Base-by-base conservation (phyloP, 2,113 vertebrate species). In the Periophthalmodon schlosseri region DNA sequence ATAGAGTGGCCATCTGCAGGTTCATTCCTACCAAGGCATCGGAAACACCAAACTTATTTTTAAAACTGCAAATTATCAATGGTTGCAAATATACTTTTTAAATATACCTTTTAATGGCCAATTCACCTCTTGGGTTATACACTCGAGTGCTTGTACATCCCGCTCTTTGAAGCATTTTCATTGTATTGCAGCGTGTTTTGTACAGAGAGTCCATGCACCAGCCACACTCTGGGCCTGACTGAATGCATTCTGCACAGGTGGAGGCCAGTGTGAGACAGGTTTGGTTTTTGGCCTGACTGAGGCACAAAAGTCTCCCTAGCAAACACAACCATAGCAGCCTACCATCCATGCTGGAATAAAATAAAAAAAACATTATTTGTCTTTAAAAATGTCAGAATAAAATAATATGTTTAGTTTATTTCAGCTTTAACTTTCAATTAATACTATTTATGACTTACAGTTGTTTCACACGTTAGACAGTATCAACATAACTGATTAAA, bases 231-330 rank as follows among this genome's bases (percentile, higher is more conserved):
- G 84, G 77, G 24, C 76, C 67, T 0, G 77, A 77, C 77, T 68
- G 75, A 66, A 92, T 80, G 75, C 91, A 92, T 64, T 89, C 21
- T 0, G 81, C 60, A 10, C 84, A 90, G 76, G n/a, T 85, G 11
- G 71, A 58, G 2, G 78, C 70, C 7, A 71, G 74, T 23, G 0
- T 16, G 2, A 21, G 76, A 72, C 89, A 90, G 28, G 28, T 34
- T 63, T 6, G 15, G 13, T 18, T 63, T 8, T 5, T 50, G 0
- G 76, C 64, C 72, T 71, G 33, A 54, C 46, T 54, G 39, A 39
- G 57, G 58, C 23, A 23, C 5, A 36, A 39, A 47, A 82, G 44
- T 33, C 46, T 5, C 69, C 84, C 70, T 77, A 88, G 81, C 73
- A 87, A 72, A 47, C 28, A 58, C 18, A 87, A 33, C 46, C 56